Conservation (phyloP, 2,888 invertebrate genomes). For the Synanthedon andrenaeformis region DNA sequence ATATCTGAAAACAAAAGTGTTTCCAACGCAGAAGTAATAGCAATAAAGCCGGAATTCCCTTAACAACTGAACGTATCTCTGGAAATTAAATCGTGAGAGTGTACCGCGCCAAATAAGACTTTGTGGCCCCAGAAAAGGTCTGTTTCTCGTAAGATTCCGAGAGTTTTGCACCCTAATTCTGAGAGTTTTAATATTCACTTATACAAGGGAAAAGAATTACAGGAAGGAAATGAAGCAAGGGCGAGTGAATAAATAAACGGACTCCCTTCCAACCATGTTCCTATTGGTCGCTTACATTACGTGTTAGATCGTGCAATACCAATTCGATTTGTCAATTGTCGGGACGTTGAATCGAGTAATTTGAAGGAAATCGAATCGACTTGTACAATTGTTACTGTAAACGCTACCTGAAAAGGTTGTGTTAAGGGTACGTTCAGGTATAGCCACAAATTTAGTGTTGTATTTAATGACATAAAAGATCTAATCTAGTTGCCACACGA, state of each 20-base stretch:
- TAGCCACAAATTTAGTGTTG: no score
- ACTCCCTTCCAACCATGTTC: conserved; percentile 36
- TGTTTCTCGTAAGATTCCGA: conserved; percentile 11
- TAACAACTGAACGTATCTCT: conserved; percentile 1
- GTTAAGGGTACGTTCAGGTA: no score
- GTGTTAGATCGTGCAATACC: conserved; percentile 53
- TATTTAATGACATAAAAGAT: no score
- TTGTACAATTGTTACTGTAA: conserved; percentile 26
- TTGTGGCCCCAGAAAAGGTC: conserved; percentile 19
- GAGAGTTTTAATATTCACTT: conserved; percentile 62
- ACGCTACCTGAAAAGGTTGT: no score
- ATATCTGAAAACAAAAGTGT: conserved; percentile 13
- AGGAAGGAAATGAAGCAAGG: conserved; percentile 60
- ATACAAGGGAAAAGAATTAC: conserved; percentile 65
- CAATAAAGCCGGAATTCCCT: conserved; percentile 11
- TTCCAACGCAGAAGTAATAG: conserved; percentile 7
- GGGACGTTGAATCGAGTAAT: conserved; percentile 24
- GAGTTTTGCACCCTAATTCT: conserved; percentile 31
- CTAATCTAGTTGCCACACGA: no score
- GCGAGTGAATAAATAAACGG: conserved; percentile 58
- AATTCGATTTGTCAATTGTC: conserved; percentile 58
- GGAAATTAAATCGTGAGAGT: conserved; percentile 32
- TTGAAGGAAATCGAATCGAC: conserved; percentile 34
- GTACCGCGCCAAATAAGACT: conserved; percentile 18
- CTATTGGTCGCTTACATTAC: conserved; percentile 42